A percentile compares a stretch with the other conserved stretches of the same genome.
phyloP scores from a whole-genome alignment of 2,113 vertebrate species.

The Onychostoma macrolepis region DNA sequence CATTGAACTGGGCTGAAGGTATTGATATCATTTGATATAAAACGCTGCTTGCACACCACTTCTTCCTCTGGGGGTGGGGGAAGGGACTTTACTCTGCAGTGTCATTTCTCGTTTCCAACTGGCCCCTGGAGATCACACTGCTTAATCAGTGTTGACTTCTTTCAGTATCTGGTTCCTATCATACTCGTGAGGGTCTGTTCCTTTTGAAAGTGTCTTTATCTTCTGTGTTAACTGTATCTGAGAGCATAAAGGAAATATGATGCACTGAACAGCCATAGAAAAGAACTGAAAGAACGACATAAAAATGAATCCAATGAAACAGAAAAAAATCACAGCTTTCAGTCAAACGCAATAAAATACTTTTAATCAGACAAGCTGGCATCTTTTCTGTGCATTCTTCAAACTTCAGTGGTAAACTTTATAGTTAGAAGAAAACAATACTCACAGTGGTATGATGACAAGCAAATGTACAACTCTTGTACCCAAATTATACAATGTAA shows the following conservation, averaged over 20 bases:
- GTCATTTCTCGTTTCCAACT: neutral
- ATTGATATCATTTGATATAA: neutral
- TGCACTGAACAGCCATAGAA: neutral
- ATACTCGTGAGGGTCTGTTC: neutral
- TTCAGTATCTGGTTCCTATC: constrained; percentile 6
- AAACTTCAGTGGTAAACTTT: too few relatives aligned
- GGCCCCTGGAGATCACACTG: neutral
- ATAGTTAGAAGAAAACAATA: too few relatives aligned
- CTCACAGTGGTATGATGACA: neutral
- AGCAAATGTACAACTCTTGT: neutral
- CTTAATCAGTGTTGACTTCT: constrained; percentile 5
- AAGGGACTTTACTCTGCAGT: neutral
- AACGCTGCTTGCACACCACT: neutral
- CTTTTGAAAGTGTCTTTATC: neutral
- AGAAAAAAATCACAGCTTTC: too few relatives aligned
- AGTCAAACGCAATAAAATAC: neutral
- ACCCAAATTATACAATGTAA: neutral
- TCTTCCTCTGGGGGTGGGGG: neutral
- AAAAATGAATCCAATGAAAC: neutral
- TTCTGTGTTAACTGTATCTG: neutral
- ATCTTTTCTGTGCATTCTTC: too few relatives aligned
- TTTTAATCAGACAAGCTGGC: neutral
- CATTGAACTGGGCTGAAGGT: neutral
- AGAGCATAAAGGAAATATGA: neutral
- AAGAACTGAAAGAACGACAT: too few relatives aligned